Evolutionary conservation across 2,888 invertebrate genomes (phyloP), one percentile per base, ranked within the genome.

Genomic region (Leucophenga montana): DNA sequence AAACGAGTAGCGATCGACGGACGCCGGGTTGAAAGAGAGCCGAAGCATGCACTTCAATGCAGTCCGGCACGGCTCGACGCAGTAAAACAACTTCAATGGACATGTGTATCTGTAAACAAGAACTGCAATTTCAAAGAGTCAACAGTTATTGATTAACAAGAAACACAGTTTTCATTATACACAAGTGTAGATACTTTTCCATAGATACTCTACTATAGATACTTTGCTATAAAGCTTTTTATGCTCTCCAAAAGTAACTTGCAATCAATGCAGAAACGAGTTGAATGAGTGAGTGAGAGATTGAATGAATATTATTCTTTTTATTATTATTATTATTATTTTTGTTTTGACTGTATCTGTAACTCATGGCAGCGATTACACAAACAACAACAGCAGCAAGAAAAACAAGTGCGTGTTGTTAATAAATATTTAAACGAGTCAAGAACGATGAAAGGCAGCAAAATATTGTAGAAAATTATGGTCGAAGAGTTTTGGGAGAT

Each of bases 311-410:
- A 27, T 27, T n/a, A 27, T 22, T 20, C 22, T 3, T 56, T 13
- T 8, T 3, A 11, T 27, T 78, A 80, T 82, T 80, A 82, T 81
- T 81, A 84, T 82, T 75, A 69, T 75, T 78, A 76, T 78, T 79
- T 80, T 39, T 39, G 39, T 39, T 39, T 39, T 22, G 31, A 0
- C 72, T 82, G 77, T 80, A 78, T 81, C 80, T 81, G 84, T 84
- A 76, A 84, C 80, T 81, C 80, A 82, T 80, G 84, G 82, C 82
- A 80, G 83, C 80, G 73, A 73, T 65, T 39, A 22, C 9, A 67
- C 27, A 68, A 75, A 56, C 67, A 69, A 62, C 69, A 67, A 69
- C 72, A 73, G 61, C 69, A 73, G 61, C 70, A 67, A 67, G 59
- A 71, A 67, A 64, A 76, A 65, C 54, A 69, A 65, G 66, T 59